Evolutionary conservation across 2,797 vertebrate species (phyloP), one percentile per base, ranked within the genome.

Genomic region (Acestrorhynchus altus): DNA sequence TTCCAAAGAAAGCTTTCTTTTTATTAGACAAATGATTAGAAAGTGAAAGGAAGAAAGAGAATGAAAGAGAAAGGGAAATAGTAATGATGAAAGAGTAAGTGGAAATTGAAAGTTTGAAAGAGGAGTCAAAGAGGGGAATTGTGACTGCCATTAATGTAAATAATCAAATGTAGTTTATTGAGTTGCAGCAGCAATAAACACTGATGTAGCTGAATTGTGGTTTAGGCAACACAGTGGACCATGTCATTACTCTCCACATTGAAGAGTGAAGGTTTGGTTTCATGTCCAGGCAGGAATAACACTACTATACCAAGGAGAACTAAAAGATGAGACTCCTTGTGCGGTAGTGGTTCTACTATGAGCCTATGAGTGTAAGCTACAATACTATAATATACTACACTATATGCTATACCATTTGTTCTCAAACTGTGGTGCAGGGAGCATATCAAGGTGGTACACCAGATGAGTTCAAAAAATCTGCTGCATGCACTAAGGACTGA

Each of bases 1-100:
- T 77, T 77, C 66, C 65, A 65, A 51, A 44, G 20, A 68, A 28
- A 28, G 65, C 74, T 56, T 5, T 9, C 18, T 59, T n/a, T 74
- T 73, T 80, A 80, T 72, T 65, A 65, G 51, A 39, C 9, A 56
- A 11, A 65, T 51, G n/a, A 46, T 51, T 8, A 46, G 18, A 51
- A 16, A 67, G 64, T 18, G 24, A 16, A 15, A 51, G 26, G 26
- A 66, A 40, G 60, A 44, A 22, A 47, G 42, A 47, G 26, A 16
- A 66, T 12, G 61, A 46, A 44, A 40, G 60, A 9, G 60, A 10
- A 39, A 22, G 20, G 26, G 0, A 11, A 44, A 20, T 4, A 24
- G 18, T 42, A 8, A 70, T 2, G 54, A 39, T 54, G 26, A n/a
- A 20, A 52, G n/a, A 9, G 18, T 35, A 16, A 61, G 56, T 15